Base-by-base conservation (phyloP, 1,140 invertebrate genomes). In the Ooceraea biroi region DNA sequence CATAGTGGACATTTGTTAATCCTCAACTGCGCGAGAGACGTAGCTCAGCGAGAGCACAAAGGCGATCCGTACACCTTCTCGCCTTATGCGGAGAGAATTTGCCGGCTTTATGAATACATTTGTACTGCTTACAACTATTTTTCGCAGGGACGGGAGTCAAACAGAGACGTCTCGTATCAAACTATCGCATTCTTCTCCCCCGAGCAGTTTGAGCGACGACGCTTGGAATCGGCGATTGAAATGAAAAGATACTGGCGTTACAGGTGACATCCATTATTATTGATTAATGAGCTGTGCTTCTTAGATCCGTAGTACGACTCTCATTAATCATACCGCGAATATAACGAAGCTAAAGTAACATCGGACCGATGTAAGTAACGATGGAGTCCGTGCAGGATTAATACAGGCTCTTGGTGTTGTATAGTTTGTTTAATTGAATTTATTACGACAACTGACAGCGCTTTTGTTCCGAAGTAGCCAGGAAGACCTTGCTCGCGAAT, bases 241-340 rank as follows among this genome's bases (percentile, higher is more conserved):
- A 69, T 0, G 61, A 46, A n/a, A 69, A 58, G 65, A 58, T 69
- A 27, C 25, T 36, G 25, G 22, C 36, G 36, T 36, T 36, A 41
- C 63, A 10, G 74, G 66, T 69, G 76, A 80, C 65, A 69, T 71
- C 50, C 50, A 71, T 80, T 80, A 80, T 80, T 69, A 80, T 80
- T 80, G 76, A 80, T 80, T 80, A 80, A 80, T 69, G 52, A n/a
- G 1, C 4, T 25, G 30, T 4, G 44, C 22, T 68, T 78, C 36
- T 68, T n/a, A 57, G 36, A 57, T 52, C 41, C 22, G 11, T 57
- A n/a, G 7, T 58, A 27, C 27, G 50, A 22, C 4, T 80, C 7
- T 46, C 76, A 71, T 80, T 80, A 80, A 80, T 80, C 65, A 78
- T 25, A 36, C 36, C 3, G 48, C 22, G 48, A 66, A 8, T 4